Evolutionary conservation across 2,113 vertebrate species (phyloP).

Genomic region (Struthidea cinerea): DNA sequence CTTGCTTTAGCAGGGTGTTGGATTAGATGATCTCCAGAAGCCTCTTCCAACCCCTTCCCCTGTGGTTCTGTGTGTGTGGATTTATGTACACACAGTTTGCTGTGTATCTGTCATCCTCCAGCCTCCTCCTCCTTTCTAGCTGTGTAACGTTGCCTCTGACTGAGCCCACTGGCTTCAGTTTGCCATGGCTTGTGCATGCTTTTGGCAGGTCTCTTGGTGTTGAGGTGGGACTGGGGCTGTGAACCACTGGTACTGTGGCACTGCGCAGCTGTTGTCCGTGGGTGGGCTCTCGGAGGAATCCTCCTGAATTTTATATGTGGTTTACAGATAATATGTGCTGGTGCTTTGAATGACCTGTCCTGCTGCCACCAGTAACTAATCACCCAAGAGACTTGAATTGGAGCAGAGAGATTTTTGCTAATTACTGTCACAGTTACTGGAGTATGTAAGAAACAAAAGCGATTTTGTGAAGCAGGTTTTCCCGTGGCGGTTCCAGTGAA

Average conservation of each 20-base stretch:
- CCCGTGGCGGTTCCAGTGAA: rapidly evolving
- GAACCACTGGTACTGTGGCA: rapidly evolving
- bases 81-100: background rate
- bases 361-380: background rate
- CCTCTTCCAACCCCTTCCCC: background rate
- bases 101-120: background rate
- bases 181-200: background rate
- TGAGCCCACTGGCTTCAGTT: background rate
- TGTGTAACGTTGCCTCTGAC: background rate
- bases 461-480: background rate
- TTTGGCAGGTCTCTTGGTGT: background rate
- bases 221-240: background rate
- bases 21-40: background rate
- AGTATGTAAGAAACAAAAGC: background rate
- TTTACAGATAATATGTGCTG: background rate
- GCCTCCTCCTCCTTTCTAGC: background rate
- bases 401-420: background rate
- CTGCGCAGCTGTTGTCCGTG: background rate
- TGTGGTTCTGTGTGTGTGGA: background rate
- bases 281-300: background rate
- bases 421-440: background rate
- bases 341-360: background rate
- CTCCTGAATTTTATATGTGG: background rate
- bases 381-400: background rate
- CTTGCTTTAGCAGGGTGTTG: background rate